phyloP scores from a whole-genome alignment of 2,888 invertebrate genomes.

The Cenopis cana region DNA sequence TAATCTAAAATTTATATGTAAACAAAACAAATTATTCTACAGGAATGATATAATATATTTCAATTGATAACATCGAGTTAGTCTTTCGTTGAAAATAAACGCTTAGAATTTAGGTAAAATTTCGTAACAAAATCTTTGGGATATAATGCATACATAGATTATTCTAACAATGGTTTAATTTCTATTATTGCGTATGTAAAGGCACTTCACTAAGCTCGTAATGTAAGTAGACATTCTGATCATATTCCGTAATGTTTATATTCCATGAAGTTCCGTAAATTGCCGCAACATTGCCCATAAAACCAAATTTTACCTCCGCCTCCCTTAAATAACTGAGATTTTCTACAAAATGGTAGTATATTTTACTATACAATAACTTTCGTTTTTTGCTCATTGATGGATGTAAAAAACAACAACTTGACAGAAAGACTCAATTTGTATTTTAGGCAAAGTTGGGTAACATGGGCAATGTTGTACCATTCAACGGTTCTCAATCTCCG shows the following conservation, averaged over 20 bases:
- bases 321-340: no score
- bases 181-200: slow-evolving; percentile 30
- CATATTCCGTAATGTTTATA: no score
- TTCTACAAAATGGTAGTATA: no score
- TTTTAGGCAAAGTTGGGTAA: neutral
- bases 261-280: neutral
- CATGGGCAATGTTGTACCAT: neutral
- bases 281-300: neutral
- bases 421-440: no score
- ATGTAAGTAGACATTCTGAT: slow-evolving; percentile 8
- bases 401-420: no score
- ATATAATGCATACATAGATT: slow-evolving; percentile 36
- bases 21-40: slow-evolving; percentile 43
- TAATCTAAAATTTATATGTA: slow-evolving; percentile 41
- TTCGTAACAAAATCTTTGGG: slow-evolving; percentile 53
- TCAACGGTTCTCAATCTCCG: no score
- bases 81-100: slow-evolving; percentile 42
- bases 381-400: no score
- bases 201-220: slow-evolving; percentile 43
- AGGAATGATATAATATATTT: slow-evolving; percentile 45
- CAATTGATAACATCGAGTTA: slow-evolving; percentile 40
- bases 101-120: slow-evolving; percentile 39
- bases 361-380: no score
- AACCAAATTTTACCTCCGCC: neutral
- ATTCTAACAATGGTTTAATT: slow-evolving; percentile 29